Evolutionary conservation across 2,113 vertebrate genomes (phyloP).

Genomic region (Hippocampus barbouri): DNA sequence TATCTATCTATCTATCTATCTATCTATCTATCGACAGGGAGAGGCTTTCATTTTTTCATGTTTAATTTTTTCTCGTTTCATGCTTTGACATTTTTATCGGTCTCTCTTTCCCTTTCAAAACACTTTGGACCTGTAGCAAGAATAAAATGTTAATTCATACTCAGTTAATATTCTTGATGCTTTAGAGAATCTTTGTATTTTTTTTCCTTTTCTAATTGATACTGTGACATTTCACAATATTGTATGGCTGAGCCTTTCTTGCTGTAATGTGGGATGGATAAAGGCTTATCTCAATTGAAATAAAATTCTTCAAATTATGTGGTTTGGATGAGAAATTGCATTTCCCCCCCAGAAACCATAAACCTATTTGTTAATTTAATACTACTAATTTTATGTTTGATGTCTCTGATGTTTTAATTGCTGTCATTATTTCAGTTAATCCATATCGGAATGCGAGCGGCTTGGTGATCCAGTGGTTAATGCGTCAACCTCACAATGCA

Average conservation of each 20-base stretch:
- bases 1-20: too few relatives aligned
- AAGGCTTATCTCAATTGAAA: not conserved
- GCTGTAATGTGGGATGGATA: not conserved
- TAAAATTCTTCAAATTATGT: not conserved
- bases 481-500: too few relatives aligned
- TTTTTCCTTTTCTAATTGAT: not conserved
- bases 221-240: not conserved
- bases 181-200: not conserved
- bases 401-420: constrained; percentile 10
- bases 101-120: not conserved
- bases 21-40: too few relatives aligned
- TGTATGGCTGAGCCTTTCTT: not conserved
- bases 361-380: not conserved
- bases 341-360: not conserved
- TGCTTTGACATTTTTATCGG: too few relatives aligned
- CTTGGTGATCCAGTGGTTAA: too few relatives aligned
- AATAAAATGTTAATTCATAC: not conserved
- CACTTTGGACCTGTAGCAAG: not conserved
- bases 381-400: not conserved
- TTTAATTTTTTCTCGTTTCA: too few relatives aligned
- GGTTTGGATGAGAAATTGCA: constrained; percentile 1
- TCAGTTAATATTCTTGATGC: not conserved
- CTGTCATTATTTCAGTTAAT: constrained; percentile 14
- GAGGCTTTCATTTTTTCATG: too few relatives aligned
- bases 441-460: not conserved